Evolutionary conservation across 2,797 vertebrate species (phyloP), one percentile per base, ranked within the genome.

Genomic region (Meda fulgida): DNA sequence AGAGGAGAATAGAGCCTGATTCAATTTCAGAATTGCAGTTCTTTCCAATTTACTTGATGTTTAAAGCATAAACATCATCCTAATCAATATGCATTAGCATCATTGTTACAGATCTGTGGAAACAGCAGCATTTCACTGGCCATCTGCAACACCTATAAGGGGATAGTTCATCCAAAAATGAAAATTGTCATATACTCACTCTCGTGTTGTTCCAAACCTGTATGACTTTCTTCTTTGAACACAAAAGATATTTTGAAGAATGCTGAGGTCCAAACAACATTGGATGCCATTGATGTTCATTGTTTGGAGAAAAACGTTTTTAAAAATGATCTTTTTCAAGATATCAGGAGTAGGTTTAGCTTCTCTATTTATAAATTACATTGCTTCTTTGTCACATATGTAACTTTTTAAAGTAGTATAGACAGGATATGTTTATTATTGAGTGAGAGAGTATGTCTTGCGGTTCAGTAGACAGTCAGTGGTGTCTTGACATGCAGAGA

Each of bases 381-480:
- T 31, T 31, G 18, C 18, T 46, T n/a, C 0, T 1, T 78, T 10
- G 21, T 43, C 4, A 31, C 55, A 43, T 78, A 31, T 78, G 14
- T 29, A 13, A n/a, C 9, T 43, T 80, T 67, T 34, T 2, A 51
- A 34, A 66, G 11, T 66, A 19, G 31, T 79, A 3, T 53, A 13
- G 10, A 34, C 26, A 48, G 18, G 18, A n/a, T 34, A 21, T 53
- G 8, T 48, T 67, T 80, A 65, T 18, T 36, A 51, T 51, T 36
- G 53, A 29, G 34, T 43, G 4, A 13, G 60, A 38, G 14, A 66
- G 8, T 31, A 19, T 69, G 7, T 29, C 4, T 36, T 67, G 46
- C 69, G 34, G 73, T 84, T 84, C 26, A 78, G 48, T 84, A 19
- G 48, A 70, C 34, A 65, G 82, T 77, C 73, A 84, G 26, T 10